phyloP scores from a whole-genome alignment of 53 echinoderm and acorn worm genomes.

The Actinopyga echinites region DNA sequence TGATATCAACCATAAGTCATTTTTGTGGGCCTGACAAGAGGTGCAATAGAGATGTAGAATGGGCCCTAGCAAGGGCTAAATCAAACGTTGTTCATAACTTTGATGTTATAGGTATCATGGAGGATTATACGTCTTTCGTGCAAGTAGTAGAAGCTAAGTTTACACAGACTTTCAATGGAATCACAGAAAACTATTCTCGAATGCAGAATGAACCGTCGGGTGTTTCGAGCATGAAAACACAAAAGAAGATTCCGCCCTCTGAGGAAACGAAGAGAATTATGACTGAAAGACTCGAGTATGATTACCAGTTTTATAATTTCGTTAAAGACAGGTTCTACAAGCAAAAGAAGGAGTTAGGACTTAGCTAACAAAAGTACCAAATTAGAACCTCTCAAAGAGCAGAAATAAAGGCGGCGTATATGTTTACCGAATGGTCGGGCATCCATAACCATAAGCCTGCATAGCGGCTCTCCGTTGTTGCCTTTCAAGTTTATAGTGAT shows the following conservation, averaged over 20 bases:
- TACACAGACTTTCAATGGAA: background rate
- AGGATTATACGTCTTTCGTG: constrained; percentile 23
- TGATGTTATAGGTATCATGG: constrained; percentile 13
- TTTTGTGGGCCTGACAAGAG: constrained; percentile 8
- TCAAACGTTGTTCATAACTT: constrained; percentile 5
- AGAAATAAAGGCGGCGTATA: no score
- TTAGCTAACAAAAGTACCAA: no score
- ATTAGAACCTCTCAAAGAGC: no score
- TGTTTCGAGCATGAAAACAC: background rate
- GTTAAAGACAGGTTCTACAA: constrained; percentile 15
- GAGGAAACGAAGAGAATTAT: background rate
- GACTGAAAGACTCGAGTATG: background rate
- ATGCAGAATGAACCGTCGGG: background rate
- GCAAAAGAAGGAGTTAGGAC: background rate
- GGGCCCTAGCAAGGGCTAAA: constrained; percentile 5
- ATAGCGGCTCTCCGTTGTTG: no score
- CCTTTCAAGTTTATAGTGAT: no score
- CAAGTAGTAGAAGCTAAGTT: background rate
- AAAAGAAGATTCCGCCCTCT: background rate
- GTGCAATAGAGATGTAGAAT: background rate
- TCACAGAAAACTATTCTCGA: background rate
- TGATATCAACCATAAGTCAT: constrained; percentile 21
- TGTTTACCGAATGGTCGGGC: no score
- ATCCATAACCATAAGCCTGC: no score
- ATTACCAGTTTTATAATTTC: constrained; percentile 25